Evolutionary conservation across 2,797 vertebrate genomes (phyloP), one percentile per base, ranked within the genome.

Genomic region (Hephaestus fuliginosus): DNA sequence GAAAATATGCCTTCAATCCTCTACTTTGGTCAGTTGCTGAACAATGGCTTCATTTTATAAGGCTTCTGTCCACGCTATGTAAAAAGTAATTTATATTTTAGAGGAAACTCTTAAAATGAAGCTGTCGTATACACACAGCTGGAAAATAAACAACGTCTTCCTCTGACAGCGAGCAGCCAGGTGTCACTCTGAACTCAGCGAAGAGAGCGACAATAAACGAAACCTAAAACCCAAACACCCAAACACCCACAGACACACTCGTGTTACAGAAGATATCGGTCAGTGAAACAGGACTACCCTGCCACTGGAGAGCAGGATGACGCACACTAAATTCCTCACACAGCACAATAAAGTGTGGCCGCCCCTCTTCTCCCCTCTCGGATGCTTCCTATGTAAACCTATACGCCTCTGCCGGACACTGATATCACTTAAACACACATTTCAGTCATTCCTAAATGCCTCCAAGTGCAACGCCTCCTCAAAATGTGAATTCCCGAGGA

Each of bases 271-370:
- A 84, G 86, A 89, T 84, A 88, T 86, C 39, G 72, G 90, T 90
- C 84, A 84, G 91, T 82, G 90, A 91, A 93, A 90, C 78, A 79
- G 88, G 85, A 92, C 80, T 66, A 88, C 84, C 67, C 80, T 85
- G 78, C 81, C 44, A 82, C 88, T 79, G 80, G 74, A 89, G 76
- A 88, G 75, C 76, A 82, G 70, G 84, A 84, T 94, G 93, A 95
- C 91, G 87, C 92, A 93, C 82, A 68, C 69, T 41, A 86, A 89
- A 94, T 94, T 94, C 91, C 91, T 90, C 67, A 86, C 81, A 86
- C 90, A 80, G 82, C 63, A 90, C 80, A 87, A 86, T 86, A 83
- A 76, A 91, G 76, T 83, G 83, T 28, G 74, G 80, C 72, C 52
- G 55, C 73, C 86, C 86, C 77, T 78, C 81, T 80, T 77, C 79